Conservation (phyloP, 2,113 vertebrate species). For the Pogonocichla stellata region DNA sequence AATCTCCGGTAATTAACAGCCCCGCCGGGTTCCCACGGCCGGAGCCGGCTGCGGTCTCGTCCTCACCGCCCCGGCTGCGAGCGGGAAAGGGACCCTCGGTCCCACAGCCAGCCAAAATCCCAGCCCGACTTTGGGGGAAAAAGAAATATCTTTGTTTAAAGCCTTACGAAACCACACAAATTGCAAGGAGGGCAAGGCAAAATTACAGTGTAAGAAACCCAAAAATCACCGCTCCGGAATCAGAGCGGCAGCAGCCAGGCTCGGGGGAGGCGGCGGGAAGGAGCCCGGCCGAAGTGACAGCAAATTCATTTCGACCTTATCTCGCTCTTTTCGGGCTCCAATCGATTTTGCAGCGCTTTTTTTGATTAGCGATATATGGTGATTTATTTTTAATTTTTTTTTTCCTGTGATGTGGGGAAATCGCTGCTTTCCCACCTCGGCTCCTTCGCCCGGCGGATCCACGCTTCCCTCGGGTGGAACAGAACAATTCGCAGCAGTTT, state of each 20-base stretch:
- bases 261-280: not conserved
- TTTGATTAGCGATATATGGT: not conserved
- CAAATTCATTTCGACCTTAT: not conserved
- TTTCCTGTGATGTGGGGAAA: rapidly evolving
- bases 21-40: conserved; percentile 4
- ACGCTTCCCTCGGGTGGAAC: not conserved
- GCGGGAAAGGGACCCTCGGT: not conserved
- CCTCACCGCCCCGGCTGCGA: not conserved
- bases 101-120: not conserved
- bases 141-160: not conserved
- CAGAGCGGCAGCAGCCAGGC: not conserved
- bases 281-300: not conserved
- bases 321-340: not conserved
- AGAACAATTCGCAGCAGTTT: not conserved
- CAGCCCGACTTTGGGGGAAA: not conserved
- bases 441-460: not conserved
- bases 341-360: not conserved
- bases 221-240: not conserved
- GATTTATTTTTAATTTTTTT: not conserved
- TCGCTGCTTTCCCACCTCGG: not conserved
- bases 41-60: not conserved
- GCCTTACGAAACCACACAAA: conserved; percentile 41
- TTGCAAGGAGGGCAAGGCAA: conserved; percentile 40
- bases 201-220: conserved; percentile 59
- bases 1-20: not conserved